Conservation (phyloP, 2,113 vertebrate genomes). For the Eublepharis macularius region DNA sequence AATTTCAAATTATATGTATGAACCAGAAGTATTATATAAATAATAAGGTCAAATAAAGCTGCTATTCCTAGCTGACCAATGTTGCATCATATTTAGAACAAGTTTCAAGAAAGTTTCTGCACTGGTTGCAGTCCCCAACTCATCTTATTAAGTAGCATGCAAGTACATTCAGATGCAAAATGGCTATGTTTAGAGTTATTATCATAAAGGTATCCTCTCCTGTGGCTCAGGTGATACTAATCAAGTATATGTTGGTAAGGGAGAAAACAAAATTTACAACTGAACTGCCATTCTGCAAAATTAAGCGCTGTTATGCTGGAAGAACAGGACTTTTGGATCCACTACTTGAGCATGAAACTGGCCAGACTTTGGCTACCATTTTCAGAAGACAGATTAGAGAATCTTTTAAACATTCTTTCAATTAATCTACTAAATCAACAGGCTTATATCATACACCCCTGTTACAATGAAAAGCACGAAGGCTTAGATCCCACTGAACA, state of each 20-base stretch:
- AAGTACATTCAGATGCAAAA: neutral
- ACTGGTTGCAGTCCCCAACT: neutral
- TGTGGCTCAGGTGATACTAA: no score
- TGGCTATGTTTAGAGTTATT: no score
- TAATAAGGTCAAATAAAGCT: neutral
- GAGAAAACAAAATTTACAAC: no score
- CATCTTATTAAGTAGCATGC: neutral
- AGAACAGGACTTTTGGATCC: no score
- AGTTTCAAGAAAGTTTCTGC: neutral
- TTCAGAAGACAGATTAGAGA: neutral
- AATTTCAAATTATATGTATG: neutral
- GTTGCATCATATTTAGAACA: neutral
- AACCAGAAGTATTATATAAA: neutral
- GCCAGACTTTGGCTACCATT: neutral
- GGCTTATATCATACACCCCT: neutral
- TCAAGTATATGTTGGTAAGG: no score
- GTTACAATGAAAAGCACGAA: neutral
- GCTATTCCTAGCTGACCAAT: no score
- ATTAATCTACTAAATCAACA: no score
- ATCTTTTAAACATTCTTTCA: neutral
- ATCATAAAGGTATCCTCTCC: no score
- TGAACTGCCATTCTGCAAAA: no score
- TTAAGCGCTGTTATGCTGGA: no score
- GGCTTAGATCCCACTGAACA: no score
- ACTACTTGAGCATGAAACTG: neutral